These are phyloP conservation scores for Marisa cornuarietis DNA, from an alignment of 1,140 invertebrate genomes.

Conservation along the genomic window DNA sequence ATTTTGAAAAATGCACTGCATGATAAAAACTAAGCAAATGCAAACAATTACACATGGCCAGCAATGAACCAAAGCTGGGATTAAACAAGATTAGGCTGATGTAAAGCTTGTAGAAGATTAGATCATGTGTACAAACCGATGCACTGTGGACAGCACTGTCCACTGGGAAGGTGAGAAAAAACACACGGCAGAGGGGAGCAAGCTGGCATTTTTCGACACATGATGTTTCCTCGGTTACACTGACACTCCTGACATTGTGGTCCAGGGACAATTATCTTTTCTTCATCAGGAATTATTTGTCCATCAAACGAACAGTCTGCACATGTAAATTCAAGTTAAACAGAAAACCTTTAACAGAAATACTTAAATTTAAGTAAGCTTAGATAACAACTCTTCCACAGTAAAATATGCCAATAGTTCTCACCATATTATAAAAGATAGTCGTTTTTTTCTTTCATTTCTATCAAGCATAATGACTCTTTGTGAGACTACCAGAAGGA, in stretches of 20 bases:
- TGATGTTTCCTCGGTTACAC: constrained; percentile 53
- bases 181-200: constrained; percentile 51
- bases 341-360: neutral
- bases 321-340: constrained; percentile 15
- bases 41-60: too few relatives aligned
- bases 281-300: constrained; percentile 40
- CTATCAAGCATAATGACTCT: neutral
- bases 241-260: constrained; percentile 51
- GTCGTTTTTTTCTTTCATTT: too few relatives aligned
- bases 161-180: constrained; percentile 42
- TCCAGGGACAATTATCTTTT: constrained; percentile 38
- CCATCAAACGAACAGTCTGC: constrained; percentile 55
- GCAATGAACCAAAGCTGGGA: too few relatives aligned
- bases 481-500: too few relatives aligned
- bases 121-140: constrained; percentile 42
- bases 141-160: constrained; percentile 58
- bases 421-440: neutral
- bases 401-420: too few relatives aligned
- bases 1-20: neutral
- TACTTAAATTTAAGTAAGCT: too few relatives aligned
- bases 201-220: constrained; percentile 37
- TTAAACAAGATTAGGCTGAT: neutral
- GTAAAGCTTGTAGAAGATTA: neutral
- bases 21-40: neutral
- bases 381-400: neutral